Evolutionary conservation across 2,888 invertebrate species (phyloP).

Genomic region (Ophraella communa): DNA sequence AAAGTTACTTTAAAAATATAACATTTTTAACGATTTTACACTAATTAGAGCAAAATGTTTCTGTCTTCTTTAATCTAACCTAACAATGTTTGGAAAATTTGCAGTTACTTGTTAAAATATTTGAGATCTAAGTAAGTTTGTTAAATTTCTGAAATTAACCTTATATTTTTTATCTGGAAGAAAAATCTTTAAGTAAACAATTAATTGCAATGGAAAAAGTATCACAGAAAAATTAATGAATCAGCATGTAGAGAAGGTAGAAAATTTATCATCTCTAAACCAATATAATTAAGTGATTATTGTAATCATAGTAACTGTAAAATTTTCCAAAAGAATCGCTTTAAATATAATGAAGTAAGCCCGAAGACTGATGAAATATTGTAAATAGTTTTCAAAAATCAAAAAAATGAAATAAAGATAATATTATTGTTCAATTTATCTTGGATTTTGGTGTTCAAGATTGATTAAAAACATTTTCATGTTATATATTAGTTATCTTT

Average conservation of each 20-base stretch:
- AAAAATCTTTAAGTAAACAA: too few relatives aligned
- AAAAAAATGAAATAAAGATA: slow-evolving; percentile 33
- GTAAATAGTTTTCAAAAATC: slow-evolving; percentile 41
- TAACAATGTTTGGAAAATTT: slow-evolving; percentile 15
- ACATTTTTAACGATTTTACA: slow-evolving; percentile 32
- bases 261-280: too few relatives aligned
- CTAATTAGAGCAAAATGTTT: slow-evolving; percentile 29
- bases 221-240: too few relatives aligned
- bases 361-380: slow-evolving; percentile 48
- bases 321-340: slow-evolving; percentile 11
- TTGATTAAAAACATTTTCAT: slow-evolving; percentile 12
- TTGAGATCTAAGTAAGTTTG: too few relatives aligned
- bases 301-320: neutral
- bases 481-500: neutral
- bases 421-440: slow-evolving; percentile 43
- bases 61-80: slow-evolving; percentile 37
- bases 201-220: too few relatives aligned
- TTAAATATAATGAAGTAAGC: slow-evolving; percentile 34
- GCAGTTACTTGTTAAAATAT: neutral
- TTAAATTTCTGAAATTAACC: too few relatives aligned
- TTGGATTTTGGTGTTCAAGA: slow-evolving; percentile 15
- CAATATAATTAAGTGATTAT: too few relatives aligned
- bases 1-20: slow-evolving; percentile 20
- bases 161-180: too few relatives aligned
- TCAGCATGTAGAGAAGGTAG: too few relatives aligned